These are phyloP conservation scores for Stegophylla sp. DNA, from an alignment of 2,888 invertebrate species.

Conservation along the genomic window DNA sequence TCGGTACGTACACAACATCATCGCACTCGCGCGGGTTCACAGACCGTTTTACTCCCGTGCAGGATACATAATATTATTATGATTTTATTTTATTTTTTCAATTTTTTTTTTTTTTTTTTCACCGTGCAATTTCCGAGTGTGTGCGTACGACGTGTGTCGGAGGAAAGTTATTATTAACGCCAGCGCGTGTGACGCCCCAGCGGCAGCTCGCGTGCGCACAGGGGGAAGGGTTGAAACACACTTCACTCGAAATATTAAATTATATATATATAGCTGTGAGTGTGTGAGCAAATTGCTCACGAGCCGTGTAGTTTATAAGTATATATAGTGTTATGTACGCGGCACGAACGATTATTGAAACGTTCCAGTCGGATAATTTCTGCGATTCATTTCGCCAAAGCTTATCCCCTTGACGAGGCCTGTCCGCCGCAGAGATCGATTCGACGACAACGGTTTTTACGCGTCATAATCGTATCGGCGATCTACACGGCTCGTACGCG, in stretches of 20 bases:
- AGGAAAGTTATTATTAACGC: no score
- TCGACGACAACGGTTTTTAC: no score
- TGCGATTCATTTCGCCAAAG: not conserved
- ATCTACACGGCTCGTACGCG: no score
- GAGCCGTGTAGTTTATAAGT: not conserved
- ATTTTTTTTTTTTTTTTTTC: not conserved
- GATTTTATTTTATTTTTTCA: not conserved
- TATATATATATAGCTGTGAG: not conserved
- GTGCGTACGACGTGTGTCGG: no score
- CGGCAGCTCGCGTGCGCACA: no score
- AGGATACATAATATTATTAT: not conserved
- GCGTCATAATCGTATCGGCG: no score
- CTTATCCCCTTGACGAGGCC: not conserved
- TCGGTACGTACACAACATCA: not conserved
- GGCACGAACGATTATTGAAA: not conserved
- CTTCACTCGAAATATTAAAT: no score
- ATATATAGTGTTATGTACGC: not conserved
- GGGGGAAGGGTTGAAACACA: no score
- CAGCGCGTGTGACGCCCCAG: no score
- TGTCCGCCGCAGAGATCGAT: no score
- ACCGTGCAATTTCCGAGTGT: not conserved
- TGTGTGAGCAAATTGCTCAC: not conserved
- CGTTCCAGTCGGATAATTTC: not conserved
- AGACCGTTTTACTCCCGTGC: not conserved
- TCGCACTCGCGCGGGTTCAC: not conserved